Base-by-base conservation (phyloP, 2,888 invertebrate species). In the Seladonia tumulorum region DNA sequence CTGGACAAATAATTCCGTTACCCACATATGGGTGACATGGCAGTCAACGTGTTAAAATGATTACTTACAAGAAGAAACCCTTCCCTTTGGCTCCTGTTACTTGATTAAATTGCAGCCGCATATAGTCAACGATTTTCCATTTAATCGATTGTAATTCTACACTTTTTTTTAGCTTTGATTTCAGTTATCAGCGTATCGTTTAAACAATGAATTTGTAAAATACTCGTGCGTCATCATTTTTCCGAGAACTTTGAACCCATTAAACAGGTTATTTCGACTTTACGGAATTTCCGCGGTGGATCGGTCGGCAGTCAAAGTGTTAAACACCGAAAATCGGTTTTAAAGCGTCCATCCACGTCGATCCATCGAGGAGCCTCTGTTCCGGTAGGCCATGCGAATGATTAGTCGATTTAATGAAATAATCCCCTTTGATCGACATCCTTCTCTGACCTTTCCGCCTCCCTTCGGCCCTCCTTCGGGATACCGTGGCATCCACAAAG, bases 371-470 rank as follows among this genome's bases (percentile, higher is more conserved):
- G 76, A 90, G 81, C 73, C 86, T 73, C 77, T 39, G 79, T 78
- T 83, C 76, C 85, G 78, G 74, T 87, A 87, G 88, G 87, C 85
- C 90, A 88, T 86, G 91, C 91, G 93, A 92, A 93, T 93, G 94
- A 94, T 94, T 94, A 94, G 92, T 92, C 93, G 92, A 89, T 93
- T 94, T 94, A 94, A 94, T 94, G 94, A 94, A 94, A 94, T 94
- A 94, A 94, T 92, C 92, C 91, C 91, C 94, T 94, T 94, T 94
- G 94, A 94, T 94, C 94, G 93, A 90, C 87, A 89, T 91, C 89
- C 83, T 84, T 80, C 83, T 77, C 90, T 90, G 88, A 89, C 88
- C 90, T 91, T 90, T 89, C 88, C 77, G 22, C 83, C 71, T n/a
- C 75, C 73, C 81, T 78, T 81, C 83, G 83, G 82, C 85, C 87